Conservation (phyloP, 2,888 invertebrate species). For the Chouioia cunea region DNA sequence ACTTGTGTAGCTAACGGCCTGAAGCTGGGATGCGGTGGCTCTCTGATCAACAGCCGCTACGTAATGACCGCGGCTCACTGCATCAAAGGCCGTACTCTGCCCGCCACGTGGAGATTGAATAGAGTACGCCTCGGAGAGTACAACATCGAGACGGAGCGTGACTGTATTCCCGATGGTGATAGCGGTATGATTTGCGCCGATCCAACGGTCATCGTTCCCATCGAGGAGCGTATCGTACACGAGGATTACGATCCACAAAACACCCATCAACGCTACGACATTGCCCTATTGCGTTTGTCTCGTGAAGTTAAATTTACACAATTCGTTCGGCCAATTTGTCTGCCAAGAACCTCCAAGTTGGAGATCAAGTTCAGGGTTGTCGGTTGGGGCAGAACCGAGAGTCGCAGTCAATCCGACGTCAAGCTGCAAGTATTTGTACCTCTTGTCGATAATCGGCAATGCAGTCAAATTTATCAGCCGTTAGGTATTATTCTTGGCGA, state of each 20-base stretch:
- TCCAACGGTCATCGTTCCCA: conserved; percentile 72
- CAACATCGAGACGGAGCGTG: conserved; percentile 53
- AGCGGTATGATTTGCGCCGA: conserved; percentile 70
- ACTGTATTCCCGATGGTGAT: conserved; percentile 68
- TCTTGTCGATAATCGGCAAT: conserved; percentile 59
- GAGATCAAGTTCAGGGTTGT: conserved; percentile 70
- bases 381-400: conserved; percentile 75
- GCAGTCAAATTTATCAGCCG: no score
- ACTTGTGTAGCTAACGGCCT: no score
- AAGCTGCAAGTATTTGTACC: conserved; percentile 71
- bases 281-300: conserved; percentile 75
- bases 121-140: conserved; percentile 73
- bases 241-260: conserved; percentile 73
- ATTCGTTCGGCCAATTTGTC: conserved; percentile 72
- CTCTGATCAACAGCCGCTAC: conserved; percentile 77
- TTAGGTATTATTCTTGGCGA: no score
- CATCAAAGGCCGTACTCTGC: conserved; percentile 76
- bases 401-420: conserved; percentile 67
- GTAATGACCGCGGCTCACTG: conserved; percentile 84
- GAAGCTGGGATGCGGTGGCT: conserved; percentile 79
- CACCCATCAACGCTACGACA: conserved; percentile 75
- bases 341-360: conserved; percentile 66
- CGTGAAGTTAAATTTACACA: conserved; percentile 69
- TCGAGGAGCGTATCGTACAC: conserved; percentile 75
- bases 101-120: conserved; percentile 73